phyloP scores from a whole-genome alignment of 2,888 invertebrate genomes.

The Leptinotarsa rubiginosa region DNA sequence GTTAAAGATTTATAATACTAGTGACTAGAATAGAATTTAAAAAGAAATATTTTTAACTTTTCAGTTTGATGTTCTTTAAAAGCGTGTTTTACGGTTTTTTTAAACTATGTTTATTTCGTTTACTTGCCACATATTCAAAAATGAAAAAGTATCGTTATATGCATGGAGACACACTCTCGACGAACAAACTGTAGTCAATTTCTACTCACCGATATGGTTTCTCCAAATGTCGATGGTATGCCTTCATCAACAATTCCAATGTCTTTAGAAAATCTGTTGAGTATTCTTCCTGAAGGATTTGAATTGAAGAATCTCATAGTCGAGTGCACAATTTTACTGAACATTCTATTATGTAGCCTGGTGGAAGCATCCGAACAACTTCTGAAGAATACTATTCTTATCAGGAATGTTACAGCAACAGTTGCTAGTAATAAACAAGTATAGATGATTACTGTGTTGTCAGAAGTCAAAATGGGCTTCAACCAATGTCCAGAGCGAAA shows the following conservation, averaged over 20 bases:
- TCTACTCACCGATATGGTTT: conserved; percentile 58
- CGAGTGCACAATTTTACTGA: conserved; percentile 70
- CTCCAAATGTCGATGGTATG: conserved; percentile 66
- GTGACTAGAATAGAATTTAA: too few species aligned
- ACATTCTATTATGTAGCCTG: conserved; percentile 68
- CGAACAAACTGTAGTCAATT: neutral
- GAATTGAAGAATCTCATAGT: conserved; percentile 76
- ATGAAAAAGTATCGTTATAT: too few species aligned
- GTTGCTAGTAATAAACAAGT: conserved; percentile 52
- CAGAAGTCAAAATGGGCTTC: neutral
- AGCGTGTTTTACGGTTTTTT: too few species aligned
- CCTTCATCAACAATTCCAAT: conserved; percentile 70
- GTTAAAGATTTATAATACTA: too few species aligned
- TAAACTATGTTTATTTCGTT: too few species aligned
- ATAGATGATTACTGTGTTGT: conserved; percentile 63
- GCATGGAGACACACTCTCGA: too few species aligned
- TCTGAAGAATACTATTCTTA: conserved; percentile 67
- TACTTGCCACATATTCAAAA: too few species aligned
- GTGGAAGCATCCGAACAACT: conserved; percentile 68
- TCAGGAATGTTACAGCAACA: conserved; percentile 62
- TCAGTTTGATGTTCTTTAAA: too few species aligned
- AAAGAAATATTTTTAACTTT: too few species aligned
- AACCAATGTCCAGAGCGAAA: neutral
- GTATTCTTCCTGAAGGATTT: conserved; percentile 72
- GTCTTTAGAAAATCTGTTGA: conserved; percentile 79